Conservation (phyloP, 1,140 invertebrate species). For the Phymastichus coffea region DNA sequence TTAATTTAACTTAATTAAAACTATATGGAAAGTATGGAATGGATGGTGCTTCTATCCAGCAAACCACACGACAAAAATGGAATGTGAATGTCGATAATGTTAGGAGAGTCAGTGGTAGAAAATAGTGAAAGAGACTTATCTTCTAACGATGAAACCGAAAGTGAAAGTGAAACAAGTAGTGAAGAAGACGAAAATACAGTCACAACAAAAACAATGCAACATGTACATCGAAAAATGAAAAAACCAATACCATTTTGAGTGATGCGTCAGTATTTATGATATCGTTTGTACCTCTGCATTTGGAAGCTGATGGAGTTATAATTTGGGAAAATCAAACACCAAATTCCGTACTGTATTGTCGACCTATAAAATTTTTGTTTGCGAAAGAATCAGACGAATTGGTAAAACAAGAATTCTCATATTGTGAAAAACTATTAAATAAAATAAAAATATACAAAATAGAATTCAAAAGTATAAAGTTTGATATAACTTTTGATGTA, state of each 20-base stretch:
- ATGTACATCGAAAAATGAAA: too few species aligned
- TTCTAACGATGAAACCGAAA: background rate
- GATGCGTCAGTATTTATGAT: background rate
- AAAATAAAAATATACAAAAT: constrained; percentile 2
- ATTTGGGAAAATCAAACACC: background rate
- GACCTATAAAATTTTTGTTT: background rate
- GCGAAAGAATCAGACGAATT: constrained; percentile 8
- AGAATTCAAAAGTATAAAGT: background rate
- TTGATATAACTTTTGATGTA: constrained; percentile 31
- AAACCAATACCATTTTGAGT: too few species aligned
- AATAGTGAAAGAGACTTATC: background rate
- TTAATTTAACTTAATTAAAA: constrained; percentile 17
- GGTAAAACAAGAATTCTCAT: background rate
- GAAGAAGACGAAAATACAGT: background rate
- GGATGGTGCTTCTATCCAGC: constrained; percentile 36
- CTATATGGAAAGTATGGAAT: constrained; percentile 38
- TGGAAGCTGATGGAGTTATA: background rate
- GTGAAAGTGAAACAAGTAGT: background rate
- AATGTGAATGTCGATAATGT: background rate
- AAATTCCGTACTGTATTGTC: background rate
- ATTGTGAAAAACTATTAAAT: constrained; percentile 2
- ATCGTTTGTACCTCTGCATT: background rate
- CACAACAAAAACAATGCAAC: too few species aligned
- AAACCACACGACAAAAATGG: constrained; percentile 35
- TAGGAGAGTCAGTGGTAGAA: background rate